phyloP scores from a whole-genome alignment of 1,140 invertebrate species.

The Habropoda laboriosa region DNA sequence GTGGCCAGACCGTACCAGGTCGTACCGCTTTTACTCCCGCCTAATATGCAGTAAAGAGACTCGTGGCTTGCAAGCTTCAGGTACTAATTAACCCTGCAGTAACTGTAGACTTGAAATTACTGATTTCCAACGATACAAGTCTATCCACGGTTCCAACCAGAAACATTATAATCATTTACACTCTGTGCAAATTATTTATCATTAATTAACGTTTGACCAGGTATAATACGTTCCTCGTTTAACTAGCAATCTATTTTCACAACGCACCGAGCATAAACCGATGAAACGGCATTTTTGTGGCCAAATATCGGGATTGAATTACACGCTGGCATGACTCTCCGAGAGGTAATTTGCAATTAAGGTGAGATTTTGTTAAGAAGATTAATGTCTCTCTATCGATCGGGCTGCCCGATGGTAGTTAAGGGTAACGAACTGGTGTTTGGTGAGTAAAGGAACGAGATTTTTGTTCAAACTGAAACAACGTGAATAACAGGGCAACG shows the following conservation, averaged over 20 bases:
- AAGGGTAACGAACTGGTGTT: slow-evolving; percentile 25
- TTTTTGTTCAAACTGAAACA: neutral
- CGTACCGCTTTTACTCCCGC: slow-evolving; percentile 56
- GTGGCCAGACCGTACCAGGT: slow-evolving; percentile 58
- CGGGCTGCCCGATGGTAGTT: neutral
- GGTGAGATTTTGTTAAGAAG: slow-evolving; percentile 49
- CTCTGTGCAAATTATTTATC: neutral
- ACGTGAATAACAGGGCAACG: neutral
- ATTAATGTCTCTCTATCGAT: slow-evolving; percentile 43
- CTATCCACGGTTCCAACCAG: slow-evolving; percentile 16
- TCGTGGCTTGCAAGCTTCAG: slow-evolving; percentile 45
- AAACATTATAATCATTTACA: neutral
- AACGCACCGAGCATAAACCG: too few relatives aligned
- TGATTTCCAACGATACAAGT: slow-evolving; percentile 50
- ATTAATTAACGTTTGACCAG: too few relatives aligned
- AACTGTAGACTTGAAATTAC: slow-evolving; percentile 48
- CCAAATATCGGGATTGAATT: slow-evolving; percentile 32
- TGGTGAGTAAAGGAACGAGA: neutral
- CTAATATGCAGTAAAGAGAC: slow-evolving; percentile 65
- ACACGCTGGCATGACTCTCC: slow-evolving; percentile 2
- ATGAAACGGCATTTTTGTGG: neutral
- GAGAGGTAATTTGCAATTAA: slow-evolving; percentile 41
- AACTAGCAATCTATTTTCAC: neutral
- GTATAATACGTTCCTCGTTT: neutral
- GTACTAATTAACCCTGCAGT: slow-evolving; percentile 62